These are phyloP conservation scores for Hydra vulgaris DNA, from an alignment of 30 jellyfish, hydroid and myxozoan species.

Conservation along the genomic window DNA sequence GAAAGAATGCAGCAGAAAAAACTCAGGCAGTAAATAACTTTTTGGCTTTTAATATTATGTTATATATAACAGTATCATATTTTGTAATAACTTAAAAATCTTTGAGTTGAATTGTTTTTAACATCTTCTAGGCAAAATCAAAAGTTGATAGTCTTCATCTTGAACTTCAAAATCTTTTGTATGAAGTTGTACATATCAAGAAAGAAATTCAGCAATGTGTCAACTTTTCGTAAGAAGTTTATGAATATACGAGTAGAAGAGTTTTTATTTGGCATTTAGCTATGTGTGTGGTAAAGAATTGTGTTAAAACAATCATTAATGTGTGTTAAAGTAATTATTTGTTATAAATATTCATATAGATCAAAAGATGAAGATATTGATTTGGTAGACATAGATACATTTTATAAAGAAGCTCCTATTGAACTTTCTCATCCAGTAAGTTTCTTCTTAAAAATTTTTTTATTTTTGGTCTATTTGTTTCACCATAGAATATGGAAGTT, in stretches of 20 bases:
- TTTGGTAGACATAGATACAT: slow-evolving; percentile 50
- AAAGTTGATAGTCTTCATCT: slow-evolving; percentile 72
- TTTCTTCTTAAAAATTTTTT: background rate
- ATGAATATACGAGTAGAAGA: background rate
- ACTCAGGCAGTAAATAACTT: slow-evolving; percentile 51
- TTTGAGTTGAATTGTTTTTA: background rate
- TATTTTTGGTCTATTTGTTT: background rate
- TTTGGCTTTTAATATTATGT: background rate
- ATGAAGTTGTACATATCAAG: slow-evolving; percentile 81
- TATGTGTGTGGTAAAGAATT: too few species aligned
- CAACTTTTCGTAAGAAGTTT: slow-evolving; percentile 54
- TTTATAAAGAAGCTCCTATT: slow-evolving; percentile 79
- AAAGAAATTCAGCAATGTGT: slow-evolving; percentile 74
- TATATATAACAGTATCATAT: background rate
- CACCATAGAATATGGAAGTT: too few species aligned
- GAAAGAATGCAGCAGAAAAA: slow-evolving; percentile 56
- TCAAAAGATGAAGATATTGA: slow-evolving; percentile 91
- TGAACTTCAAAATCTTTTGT: slow-evolving; percentile 69
- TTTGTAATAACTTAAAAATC: too few species aligned
- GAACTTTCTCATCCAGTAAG: slow-evolving; percentile 57
- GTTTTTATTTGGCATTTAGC: background rate
- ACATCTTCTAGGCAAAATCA: slow-evolving; percentile 42
- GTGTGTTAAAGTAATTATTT: too few species aligned
- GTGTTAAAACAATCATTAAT: too few species aligned
- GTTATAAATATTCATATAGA: slow-evolving; percentile 34